Conservation (phyloP, 2,797 vertebrate species). For the Neoniphon sammara region DNA sequence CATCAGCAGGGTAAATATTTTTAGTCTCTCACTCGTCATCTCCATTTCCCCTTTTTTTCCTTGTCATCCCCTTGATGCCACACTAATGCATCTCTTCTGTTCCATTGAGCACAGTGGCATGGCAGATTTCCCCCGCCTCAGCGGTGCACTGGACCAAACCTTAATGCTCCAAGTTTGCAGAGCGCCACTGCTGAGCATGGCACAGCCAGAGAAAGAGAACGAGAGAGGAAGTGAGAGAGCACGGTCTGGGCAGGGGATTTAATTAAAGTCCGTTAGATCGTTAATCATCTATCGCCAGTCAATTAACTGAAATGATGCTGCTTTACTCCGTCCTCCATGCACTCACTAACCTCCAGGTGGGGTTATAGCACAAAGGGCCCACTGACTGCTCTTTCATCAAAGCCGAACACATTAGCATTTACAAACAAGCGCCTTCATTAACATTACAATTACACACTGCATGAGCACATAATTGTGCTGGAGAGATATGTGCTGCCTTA, state of each 20-base stretch:
- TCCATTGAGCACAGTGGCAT: slow-evolving; percentile 79
- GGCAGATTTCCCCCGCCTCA: slow-evolving; percentile 76
- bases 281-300: slow-evolving; percentile 69
- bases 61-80: slow-evolving; percentile 72
- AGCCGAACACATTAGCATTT: slow-evolving; percentile 76
- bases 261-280: slow-evolving; percentile 75
- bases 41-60: slow-evolving; percentile 53
- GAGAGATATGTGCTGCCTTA: slow-evolving; percentile 65
- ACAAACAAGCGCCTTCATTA: slow-evolving; percentile 80
- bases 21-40: slow-evolving; percentile 73
- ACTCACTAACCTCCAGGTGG: slow-evolving; percentile 68
- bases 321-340: slow-evolving; percentile 34
- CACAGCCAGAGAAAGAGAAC: slow-evolving; percentile 32
- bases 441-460: slow-evolving; percentile 79
- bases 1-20: slow-evolving; percentile 74
- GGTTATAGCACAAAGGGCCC: slow-evolving; percentile 63
- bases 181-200: slow-evolving; percentile 33
- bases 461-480: slow-evolving; percentile 71
- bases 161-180: slow-evolving; percentile 72
- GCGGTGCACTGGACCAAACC: slow-evolving; percentile 70
- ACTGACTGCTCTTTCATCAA: slow-evolving; percentile 68
- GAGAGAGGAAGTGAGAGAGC: slow-evolving; percentile 47
- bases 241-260: slow-evolving; percentile 57
- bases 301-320: slow-evolving; percentile 64
- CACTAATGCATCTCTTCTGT: slow-evolving; percentile 83